Percentiles rank a stretch among this genome's conserved stretches.
phyloP scores from a whole-genome alignment of 2,888 invertebrate genomes.

The Podabrus alpinus region DNA sequence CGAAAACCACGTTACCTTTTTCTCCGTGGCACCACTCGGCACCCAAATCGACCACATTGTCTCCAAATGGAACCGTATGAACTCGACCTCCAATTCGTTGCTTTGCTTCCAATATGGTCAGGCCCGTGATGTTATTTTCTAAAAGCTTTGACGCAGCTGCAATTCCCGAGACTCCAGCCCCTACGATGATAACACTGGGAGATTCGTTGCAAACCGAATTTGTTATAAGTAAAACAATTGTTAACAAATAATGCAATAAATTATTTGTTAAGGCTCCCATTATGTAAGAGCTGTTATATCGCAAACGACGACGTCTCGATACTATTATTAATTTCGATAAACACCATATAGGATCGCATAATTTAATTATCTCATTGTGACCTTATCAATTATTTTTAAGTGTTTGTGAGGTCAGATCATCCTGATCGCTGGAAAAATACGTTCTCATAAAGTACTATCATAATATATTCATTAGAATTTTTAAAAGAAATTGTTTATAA shows the following conservation, averaged over 20 bases:
- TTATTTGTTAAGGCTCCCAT: neutral
- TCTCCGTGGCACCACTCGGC: conserved; percentile 51
- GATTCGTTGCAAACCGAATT: neutral
- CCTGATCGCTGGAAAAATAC: no score
- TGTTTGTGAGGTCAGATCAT: no score
- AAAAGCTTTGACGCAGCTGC: conserved; percentile 58
- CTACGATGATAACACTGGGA: conserved; percentile 23
- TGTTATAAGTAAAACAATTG: neutral
- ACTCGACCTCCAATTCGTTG: conserved; percentile 48
- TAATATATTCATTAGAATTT: no score
- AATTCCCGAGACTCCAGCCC: conserved; percentile 51
- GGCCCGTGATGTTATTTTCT: conserved; percentile 53
- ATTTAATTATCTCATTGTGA: neutral
- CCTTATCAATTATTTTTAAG: no score
- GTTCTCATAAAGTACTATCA: no score
- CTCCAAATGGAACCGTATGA: conserved; percentile 37
- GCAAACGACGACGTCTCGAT: neutral
- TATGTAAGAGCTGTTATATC: neutral
- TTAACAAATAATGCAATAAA: neutral
- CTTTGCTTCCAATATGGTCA: conserved; percentile 54
- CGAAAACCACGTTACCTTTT: conserved; percentile 44
- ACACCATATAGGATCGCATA: neutral
- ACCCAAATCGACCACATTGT: conserved; percentile 43
- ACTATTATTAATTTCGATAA: neutral
- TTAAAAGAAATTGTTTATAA: no score